Evolutionary conservation across 1,140 invertebrate genomes (phyloP), one percentile per base, ranked within the genome.

Genomic region (Solenopsis invicta): DNA sequence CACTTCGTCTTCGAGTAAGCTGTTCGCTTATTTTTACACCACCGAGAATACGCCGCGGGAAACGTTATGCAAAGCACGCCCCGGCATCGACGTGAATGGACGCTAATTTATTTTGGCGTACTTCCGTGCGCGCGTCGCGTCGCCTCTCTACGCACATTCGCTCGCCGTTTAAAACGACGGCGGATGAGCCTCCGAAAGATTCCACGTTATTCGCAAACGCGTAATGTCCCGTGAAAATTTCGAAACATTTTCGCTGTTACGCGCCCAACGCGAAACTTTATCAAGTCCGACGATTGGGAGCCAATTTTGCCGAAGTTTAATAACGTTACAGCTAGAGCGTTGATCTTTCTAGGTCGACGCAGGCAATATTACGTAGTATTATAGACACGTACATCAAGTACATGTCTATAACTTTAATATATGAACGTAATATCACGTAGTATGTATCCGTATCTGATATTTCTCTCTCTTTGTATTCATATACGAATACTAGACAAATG

Each of bases 1-100:
- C 74, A 61, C 77, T 90, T 91, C 87, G 86, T 90, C 81, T 90
- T 91, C 87, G 87, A 56, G 77, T 87, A 91, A 91, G 89, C 89
- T 88, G 78, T 88, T 86, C 62, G 84, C 74, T 91, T 91, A 90
- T 91, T 91, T 88, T 91, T 91, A 90, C 64, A 62, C 74, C 45
- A 69, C 80, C 61, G 82, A 81, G 86, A 67, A 90, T 78, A 82
- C 74, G 21, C 45, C 45, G 50, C 21, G 77, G 82, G 41, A 67
- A 87, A 78, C 88, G 82, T 91, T 91, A 91, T 90, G 90, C 87
- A 91, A 88, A 91, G 87, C 56, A 64, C 64, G 52, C 48, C 52
- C 29, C 50, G 56, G 72, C 76, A 91, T 90, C 87, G 89, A 88
- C 71, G 48, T 72, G 64, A 88, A 88, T 67, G 76, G 41, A 78